Base-by-base conservation (phyloP, 2,888 invertebrate species). In the Candidula unifasciata region DNA sequence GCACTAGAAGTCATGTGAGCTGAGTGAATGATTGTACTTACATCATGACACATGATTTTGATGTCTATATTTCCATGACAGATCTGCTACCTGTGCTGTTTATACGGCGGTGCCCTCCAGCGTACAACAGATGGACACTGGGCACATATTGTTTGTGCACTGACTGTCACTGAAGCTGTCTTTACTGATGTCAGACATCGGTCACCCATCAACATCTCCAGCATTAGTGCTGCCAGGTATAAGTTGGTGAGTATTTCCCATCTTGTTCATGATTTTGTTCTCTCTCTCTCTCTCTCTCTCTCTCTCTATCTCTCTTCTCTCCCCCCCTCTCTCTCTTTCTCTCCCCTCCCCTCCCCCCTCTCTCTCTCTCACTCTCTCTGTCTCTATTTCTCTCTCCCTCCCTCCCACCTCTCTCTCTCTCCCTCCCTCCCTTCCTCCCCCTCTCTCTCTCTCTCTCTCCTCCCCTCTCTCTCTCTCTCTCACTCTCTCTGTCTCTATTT, bases 81-180 rank as follows among this genome's bases (percentile, higher is more conserved):
- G 93, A 90, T 93, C 87, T 95, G 95, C 90, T 94, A 94, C 87
- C 90, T 95, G 86, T 95, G 95, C 91, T 94, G 94, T 52, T 92
- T 95, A 90, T 92, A 95, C 76, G 93, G 94, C 18, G 94, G 94
- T 16, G 94, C 94, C 3, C 87, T 94, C 84, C 94, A 94, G 87
- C 92, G 91, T 2, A 94, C 94, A 13, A 90, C 90, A 24, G 90
- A 92, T 86, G 93, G 93, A 8, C 82, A 87, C 73, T 94, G 94
- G 94, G 93, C 92, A 54, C 94, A 94, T 86, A 84, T 94, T 27
- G 89, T 93, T 16, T 94, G 94, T 91, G 93, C 94, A 21, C 89
- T 94, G 21, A 87, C 93, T 13, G 90, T 94, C 44, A 89, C 91
- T 21, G 93, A 94, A 74, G 93, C 93, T 18, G 90, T 89, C 71